Evolutionary conservation across 1,140 invertebrate genomes (phyloP).

Genomic region (Apis laboriosa): DNA sequence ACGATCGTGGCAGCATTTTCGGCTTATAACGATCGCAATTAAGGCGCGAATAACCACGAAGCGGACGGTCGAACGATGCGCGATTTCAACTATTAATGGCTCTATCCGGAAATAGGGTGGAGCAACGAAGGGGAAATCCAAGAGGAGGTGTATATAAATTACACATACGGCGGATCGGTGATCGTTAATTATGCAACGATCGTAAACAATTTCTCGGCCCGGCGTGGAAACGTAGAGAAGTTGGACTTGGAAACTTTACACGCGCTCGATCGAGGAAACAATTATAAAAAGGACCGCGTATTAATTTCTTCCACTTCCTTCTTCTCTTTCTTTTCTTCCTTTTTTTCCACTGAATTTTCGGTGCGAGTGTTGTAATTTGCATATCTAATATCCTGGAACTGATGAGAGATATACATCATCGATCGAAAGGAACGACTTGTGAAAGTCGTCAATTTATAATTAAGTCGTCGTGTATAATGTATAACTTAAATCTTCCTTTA

Average conservation of each 20-base stretch:
- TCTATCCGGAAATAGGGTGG: slow-evolving; percentile 20
- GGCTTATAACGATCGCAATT: slow-evolving; percentile 49
- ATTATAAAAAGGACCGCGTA: not conserved
- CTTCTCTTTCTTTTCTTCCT: not conserved
- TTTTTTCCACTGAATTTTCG: too few relatives aligned
- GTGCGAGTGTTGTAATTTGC: too few relatives aligned
- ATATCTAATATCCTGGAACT: too few relatives aligned
- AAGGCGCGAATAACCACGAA: slow-evolving; percentile 35
- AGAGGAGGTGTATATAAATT: not conserved
- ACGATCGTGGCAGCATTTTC: slow-evolving; percentile 16
- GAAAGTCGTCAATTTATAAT: too few relatives aligned
- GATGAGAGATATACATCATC: too few relatives aligned
- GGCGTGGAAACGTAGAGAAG: not conserved
- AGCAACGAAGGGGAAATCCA: slow-evolving; percentile 4
- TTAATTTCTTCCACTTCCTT: too few relatives aligned
- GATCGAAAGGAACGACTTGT: too few relatives aligned
- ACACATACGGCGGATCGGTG: not conserved
- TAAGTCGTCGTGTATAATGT: too few relatives aligned
- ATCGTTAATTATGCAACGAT: not conserved
- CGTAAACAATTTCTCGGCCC: not conserved
- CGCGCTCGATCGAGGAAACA: not conserved
- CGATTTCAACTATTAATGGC: slow-evolving; percentile 43
- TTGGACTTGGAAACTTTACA: not conserved
- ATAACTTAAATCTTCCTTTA: too few relatives aligned
- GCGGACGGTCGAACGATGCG: slow-evolving; percentile 6